Percentiles rank a stretch among this genome's conserved stretches.
Evolutionary conservation across 2,888 invertebrate genomes (phyloP).

Genomic region (Caenorhabditis sp.): DNA sequence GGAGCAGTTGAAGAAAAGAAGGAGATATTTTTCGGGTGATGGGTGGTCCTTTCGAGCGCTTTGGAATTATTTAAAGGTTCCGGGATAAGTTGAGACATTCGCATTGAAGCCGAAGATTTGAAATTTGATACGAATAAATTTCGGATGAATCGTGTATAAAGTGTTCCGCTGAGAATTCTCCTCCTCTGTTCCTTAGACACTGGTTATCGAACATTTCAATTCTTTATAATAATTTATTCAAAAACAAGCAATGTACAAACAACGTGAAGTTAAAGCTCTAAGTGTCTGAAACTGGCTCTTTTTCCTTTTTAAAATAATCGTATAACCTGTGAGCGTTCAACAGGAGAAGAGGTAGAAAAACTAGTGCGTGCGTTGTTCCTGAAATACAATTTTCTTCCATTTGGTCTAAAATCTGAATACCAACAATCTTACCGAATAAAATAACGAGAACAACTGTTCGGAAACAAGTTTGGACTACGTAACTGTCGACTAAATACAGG

Average conservation of each 20-base stretch:
- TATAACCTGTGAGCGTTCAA: constrained; percentile 53
- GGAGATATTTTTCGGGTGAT: constrained; percentile 5
- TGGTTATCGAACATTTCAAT: too few relatives aligned
- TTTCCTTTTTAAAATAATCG: constrained; percentile 27
- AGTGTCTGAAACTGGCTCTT: too few relatives aligned
- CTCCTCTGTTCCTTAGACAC: too few relatives aligned
- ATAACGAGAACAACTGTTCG: constrained; percentile 73
- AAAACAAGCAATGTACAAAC: too few relatives aligned
- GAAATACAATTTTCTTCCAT: constrained; percentile 1
- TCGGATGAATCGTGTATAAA: too few relatives aligned
- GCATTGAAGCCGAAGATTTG: too few relatives aligned
- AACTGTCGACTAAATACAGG: constrained; percentile 69
- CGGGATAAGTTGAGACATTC: too few relatives aligned
- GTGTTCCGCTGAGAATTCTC: too few relatives aligned
- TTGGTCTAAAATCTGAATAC: neutral
- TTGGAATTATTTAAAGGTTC: too few relatives aligned
- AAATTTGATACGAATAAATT: too few relatives aligned
- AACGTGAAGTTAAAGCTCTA: too few relatives aligned
- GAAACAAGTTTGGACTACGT: constrained; percentile 76
- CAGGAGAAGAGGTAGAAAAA: constrained; percentile 71
- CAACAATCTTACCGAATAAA: constrained; percentile 14
- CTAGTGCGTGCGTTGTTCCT: constrained; percentile 71
- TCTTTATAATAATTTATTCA: too few relatives aligned
- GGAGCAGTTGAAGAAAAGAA: neutral
- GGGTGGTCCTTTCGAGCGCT: neutral